Conservation (phyloP, 2,888 invertebrate genomes). For the Clivina fossor region DNA sequence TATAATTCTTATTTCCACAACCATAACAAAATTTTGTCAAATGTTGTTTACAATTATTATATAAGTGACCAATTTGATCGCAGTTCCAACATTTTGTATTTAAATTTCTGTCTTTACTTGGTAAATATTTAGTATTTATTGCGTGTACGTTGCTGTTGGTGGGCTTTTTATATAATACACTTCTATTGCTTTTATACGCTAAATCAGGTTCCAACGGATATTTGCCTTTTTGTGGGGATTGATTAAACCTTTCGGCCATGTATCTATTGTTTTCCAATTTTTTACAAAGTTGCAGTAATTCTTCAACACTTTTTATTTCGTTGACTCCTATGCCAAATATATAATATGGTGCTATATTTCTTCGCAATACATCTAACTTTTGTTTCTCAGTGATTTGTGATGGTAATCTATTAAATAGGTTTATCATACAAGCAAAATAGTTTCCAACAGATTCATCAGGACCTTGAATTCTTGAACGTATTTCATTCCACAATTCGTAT, state of each 20-base stretch:
- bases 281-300: background rate
- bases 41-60: too few species aligned
- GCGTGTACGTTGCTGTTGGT: too few species aligned
- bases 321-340: background rate
- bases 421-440: slow-evolving; percentile 34
- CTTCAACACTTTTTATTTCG: background rate
- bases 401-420: slow-evolving; percentile 24
- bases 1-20: too few species aligned
- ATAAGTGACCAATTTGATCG: too few species aligned
- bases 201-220: too few species aligned
- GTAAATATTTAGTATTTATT: too few species aligned
- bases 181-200: too few species aligned
- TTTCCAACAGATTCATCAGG: slow-evolving; percentile 26
- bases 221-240: too few species aligned
- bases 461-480: slow-evolving; percentile 31
- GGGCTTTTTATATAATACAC: too few species aligned
- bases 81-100: too few species aligned
- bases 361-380: background rate
- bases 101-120: too few species aligned
- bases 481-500: slow-evolving; percentile 29
- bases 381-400: background rate
- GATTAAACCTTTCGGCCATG: background rate
- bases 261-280: background rate
- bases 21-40: too few species aligned
- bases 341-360: slow-evolving; percentile 7